phyloP scores from a whole-genome alignment of 2,113 vertebrate species.

The Spheniscus mendiculus region DNA sequence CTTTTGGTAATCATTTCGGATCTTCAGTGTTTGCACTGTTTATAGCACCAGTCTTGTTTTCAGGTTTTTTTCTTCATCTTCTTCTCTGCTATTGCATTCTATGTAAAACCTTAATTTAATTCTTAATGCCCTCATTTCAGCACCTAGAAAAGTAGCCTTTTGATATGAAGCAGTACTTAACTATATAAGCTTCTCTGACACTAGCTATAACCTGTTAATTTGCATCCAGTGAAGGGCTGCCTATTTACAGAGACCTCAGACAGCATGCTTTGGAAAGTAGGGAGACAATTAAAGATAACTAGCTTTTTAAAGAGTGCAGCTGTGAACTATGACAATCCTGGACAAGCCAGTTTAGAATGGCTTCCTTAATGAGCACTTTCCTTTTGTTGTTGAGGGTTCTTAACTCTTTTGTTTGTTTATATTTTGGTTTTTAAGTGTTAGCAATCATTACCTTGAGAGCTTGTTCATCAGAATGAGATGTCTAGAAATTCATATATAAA shows the following conservation, averaged over 20 bases:
- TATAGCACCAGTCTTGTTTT: not conserved
- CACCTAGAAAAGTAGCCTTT: not conserved
- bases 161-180: not conserved
- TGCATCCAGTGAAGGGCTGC: not conserved
- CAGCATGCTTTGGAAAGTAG: not conserved
- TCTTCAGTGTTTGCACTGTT: not conserved
- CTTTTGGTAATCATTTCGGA: not conserved
- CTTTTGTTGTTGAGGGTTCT: not conserved
- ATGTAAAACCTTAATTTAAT: not conserved
- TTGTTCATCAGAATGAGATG: not conserved
- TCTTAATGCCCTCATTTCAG: not conserved
- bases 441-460: not conserved
- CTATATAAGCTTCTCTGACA: not conserved
- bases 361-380: not conserved
- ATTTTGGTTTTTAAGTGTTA: not conserved
- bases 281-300: not conserved
- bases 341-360: not conserved
- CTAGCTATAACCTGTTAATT: not conserved
- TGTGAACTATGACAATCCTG: not conserved
- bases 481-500: not conserved
- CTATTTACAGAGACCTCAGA: not conserved
- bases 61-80: not conserved
- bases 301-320: not conserved
- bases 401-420: constrained; percentile 2
- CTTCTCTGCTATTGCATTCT: not conserved